These are phyloP conservation scores for Cotesia glomerata DNA, from an alignment of 1,140 invertebrate species.

Conservation along the genomic window DNA sequence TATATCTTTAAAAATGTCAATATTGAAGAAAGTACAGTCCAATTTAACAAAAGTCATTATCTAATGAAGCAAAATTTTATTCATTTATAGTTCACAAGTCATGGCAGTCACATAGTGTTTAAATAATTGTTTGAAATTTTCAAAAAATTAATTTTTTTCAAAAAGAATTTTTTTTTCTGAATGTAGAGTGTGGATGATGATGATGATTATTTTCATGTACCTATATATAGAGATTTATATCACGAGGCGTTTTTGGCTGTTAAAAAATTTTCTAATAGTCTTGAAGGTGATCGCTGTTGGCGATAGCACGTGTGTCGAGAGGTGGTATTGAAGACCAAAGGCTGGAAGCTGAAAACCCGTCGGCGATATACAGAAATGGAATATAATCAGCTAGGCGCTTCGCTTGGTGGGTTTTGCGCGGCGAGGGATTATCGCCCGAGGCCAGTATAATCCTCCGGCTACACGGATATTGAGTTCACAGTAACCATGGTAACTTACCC, in stretches of 20 bases:
- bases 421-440: slow-evolving; percentile 59
- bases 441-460: slow-evolving; percentile 45
- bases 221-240: not conserved
- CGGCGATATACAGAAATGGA: slow-evolving; percentile 59
- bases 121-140: too few species aligned
- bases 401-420: slow-evolving; percentile 47
- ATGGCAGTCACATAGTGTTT: too few species aligned
- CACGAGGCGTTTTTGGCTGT: not conserved
- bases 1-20: too few species aligned
- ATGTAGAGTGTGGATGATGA: too few species aligned
- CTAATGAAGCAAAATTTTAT: too few species aligned
- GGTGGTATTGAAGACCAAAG: slow-evolving; percentile 44
- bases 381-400: slow-evolving; percentile 60
- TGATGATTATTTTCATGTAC: too few species aligned
- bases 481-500: slow-evolving; percentile 66
- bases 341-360: slow-evolving; percentile 29
- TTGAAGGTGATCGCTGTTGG: slow-evolving; percentile 52
- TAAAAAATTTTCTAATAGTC: slow-evolving; percentile 55
- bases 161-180: too few species aligned
- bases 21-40: too few species aligned
- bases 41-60: too few species aligned
- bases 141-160: too few species aligned
- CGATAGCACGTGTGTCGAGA: slow-evolving; percentile 45
- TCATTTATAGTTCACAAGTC: too few species aligned
- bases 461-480: slow-evolving; percentile 68